Conservation (phyloP, 2,113 vertebrate species). For the Thamnaconus septentrionalis region DNA sequence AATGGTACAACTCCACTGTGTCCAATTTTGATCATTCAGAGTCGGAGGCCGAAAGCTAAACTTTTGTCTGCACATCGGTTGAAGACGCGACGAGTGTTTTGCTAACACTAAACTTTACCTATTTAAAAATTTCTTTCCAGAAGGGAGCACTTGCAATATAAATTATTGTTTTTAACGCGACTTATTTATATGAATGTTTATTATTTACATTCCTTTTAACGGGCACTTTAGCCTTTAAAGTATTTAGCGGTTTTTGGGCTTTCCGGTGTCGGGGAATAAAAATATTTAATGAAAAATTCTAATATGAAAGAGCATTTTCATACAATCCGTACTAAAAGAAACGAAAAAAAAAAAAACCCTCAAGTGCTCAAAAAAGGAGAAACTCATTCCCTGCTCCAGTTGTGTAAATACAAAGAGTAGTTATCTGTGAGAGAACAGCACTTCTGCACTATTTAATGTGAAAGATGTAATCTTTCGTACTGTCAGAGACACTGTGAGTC, state of each 20-base stretch:
- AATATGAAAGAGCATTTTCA: conserved; percentile 38
- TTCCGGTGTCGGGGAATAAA: conserved; percentile 13
- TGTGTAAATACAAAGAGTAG: conserved; percentile 43
- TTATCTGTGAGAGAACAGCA: conserved; percentile 63
- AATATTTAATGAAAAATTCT: conserved; percentile 4
- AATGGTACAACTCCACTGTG: conserved; percentile 79
- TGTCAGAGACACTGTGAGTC: conserved; percentile 74
- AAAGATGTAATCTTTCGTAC: conserved; percentile 66
- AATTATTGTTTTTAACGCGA: conserved; percentile 43
- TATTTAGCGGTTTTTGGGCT: conserved; percentile 16
- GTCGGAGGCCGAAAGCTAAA: conserved; percentile 59
- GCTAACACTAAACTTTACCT: conserved; percentile 20
- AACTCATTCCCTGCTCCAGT: conserved; percentile 41
- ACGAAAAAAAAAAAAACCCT: conserved; percentile 21
- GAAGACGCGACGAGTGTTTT: background rate
- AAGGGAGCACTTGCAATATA: conserved; percentile 64
- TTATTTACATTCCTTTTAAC: conserved; percentile 39
- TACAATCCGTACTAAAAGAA: conserved; percentile 29
- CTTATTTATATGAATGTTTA: conserved; percentile 55
- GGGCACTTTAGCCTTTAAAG: conserved; percentile 25
- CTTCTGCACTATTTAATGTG: conserved; percentile 62
- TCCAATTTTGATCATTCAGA: conserved; percentile 67
- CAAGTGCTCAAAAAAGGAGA: conserved; percentile 56
- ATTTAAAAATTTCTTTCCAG: conserved; percentile 26
- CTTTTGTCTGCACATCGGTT: background rate